Evolutionary conservation across 2,113 vertebrate species (phyloP).

Genomic region (Procavia capensis): DNA sequence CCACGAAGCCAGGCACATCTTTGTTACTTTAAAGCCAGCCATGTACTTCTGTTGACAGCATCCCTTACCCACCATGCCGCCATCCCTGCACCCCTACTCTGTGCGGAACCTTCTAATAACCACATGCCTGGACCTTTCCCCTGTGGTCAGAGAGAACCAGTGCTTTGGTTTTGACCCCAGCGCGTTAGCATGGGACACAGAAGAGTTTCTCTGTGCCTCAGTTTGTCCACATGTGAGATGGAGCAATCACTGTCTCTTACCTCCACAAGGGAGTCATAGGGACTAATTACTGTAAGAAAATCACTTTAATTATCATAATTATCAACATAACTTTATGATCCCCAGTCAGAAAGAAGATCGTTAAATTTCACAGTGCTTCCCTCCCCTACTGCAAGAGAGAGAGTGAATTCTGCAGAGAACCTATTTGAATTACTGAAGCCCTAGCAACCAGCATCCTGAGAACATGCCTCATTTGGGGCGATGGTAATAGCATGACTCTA

Average conservation of each 20-base stretch:
- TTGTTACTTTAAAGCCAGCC: background rate
- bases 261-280: constrained; percentile 57
- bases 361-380: constrained; percentile 44
- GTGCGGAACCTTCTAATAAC: background rate
- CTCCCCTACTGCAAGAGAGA: constrained; percentile 44
- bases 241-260: constrained; percentile 47
- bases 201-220: constrained; percentile 24
- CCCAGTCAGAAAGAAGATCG: constrained; percentile 61
- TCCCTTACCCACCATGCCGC: background rate
- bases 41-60: background rate
- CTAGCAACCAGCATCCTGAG: background rate
- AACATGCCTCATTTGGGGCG: background rate
- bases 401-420: constrained; percentile 47
- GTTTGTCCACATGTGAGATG: constrained; percentile 29
- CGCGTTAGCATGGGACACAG: background rate
- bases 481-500: background rate
- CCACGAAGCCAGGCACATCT: background rate
- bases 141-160: background rate
- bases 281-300: constrained; percentile 72
- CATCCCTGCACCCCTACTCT: background rate
- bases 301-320: constrained; percentile 75
- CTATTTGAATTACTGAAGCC: background rate
- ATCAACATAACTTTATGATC: constrained; percentile 67
- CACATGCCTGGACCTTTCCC: background rate
- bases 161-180: background rate